Evolutionary conservation across 2,113 vertebrate species (phyloP), one percentile per base, ranked within the genome.

Genomic region (Hippocampus comes): DNA sequence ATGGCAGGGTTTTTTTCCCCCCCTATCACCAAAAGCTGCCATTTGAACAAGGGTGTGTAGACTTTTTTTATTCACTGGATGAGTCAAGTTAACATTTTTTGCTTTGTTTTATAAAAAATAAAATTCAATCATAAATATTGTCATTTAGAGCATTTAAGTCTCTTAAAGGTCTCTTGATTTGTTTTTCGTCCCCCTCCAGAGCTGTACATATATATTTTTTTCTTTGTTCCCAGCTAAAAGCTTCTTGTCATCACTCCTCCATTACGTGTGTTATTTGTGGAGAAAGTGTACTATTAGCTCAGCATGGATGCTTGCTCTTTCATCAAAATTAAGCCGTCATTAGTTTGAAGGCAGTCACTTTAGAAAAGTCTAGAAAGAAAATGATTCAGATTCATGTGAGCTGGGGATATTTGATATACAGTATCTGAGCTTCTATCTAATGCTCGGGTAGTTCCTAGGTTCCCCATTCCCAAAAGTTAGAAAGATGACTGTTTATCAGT

Each of bases 221-320:
- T 2, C 42, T 38, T 11, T n/a, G 1, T 46, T 46, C 41, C 21
- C 17, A 23, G 9, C 38, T 73, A n/a, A 27, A 70, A 11, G 23
- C 78, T 71, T 79, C 49, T 59, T 27, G 59, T 60, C 51, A 72
- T 71, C 80, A 61, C 46, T 65, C 63, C 41, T 65, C 42, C 53
- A 67, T 82, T 76, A 64, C 49, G 70, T 68, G 66, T 65, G 63
- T 82, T 80, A 78, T 86, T 85, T 75, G 75, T 78, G 78, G 72
- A 57, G 55, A 64, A 80, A 48, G 49, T 60, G 3, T n/a, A 17
- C 20, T 71, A 81, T 67, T 68, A 73, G 74, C 74, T 82, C 79
- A 79, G 85, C 83, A 88, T 87, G 83, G 78, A 71, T 42, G 11
- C 21, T 55, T 10, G 20, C 49, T 53, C 5, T 53, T 60, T 60